These are phyloP conservation scores for Apamea monoglypha DNA, from an alignment of 2,888 invertebrate species.

Conservation along the genomic window DNA sequence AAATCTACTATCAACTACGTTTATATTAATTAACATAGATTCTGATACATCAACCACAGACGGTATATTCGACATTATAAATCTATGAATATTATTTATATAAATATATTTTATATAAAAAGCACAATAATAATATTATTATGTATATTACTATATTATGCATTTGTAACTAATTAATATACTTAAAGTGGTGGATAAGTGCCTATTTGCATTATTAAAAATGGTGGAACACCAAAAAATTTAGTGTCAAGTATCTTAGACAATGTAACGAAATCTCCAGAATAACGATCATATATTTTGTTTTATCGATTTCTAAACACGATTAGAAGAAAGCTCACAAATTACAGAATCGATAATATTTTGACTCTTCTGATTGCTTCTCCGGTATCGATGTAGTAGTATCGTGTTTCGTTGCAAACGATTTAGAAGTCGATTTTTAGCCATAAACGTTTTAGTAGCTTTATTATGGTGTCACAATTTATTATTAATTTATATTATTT, in stretches of 20 bases:
- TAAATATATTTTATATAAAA: conserved; percentile 57
- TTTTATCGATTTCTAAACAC: conserved; percentile 54
- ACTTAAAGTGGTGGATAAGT: conserved; percentile 65
- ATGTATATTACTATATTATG: conserved; percentile 58
- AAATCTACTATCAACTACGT: conserved; percentile 10
- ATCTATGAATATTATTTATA: conserved; percentile 61
- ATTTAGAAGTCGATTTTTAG: conserved; percentile 27
- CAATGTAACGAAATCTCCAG: conserved; percentile 42
- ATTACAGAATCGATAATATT: conserved; percentile 30
- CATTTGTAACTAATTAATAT: conserved; percentile 71
- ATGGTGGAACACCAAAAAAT: conserved; percentile 66
- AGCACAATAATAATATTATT: conserved; percentile 13
- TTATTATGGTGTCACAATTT: conserved; percentile 12
- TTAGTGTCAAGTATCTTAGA: conserved; percentile 42
- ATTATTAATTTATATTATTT: neutral
- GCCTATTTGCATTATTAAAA: conserved; percentile 69
- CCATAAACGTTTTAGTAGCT: conserved; percentile 29
- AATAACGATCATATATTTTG: conserved; percentile 36
- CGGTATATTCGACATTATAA: conserved; percentile 35
- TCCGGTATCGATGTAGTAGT: conserved; percentile 30
- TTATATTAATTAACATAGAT: conserved; percentile 42
- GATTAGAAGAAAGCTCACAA: conserved; percentile 30
- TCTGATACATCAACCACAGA: conserved; percentile 29
- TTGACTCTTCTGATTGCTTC: conserved; percentile 1
- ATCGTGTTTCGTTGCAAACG: conserved; percentile 34